Conservation (phyloP, 2,113 vertebrate species). For the Rhinoderma darwinii region DNA sequence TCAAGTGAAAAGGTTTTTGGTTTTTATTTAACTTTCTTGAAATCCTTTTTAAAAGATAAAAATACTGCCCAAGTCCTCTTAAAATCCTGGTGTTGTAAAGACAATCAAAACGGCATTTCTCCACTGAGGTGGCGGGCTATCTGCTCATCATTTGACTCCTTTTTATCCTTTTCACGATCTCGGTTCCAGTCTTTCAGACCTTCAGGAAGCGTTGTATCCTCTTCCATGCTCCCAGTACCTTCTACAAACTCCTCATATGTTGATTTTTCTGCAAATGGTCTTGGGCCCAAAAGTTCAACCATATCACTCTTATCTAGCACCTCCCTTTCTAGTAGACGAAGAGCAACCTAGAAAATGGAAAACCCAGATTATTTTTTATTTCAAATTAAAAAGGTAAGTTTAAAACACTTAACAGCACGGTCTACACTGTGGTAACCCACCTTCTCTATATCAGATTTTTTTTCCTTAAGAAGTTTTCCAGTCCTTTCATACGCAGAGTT, state of each 20-base stretch:
- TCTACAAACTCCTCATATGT: constrained; percentile 97
- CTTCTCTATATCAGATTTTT: constrained; percentile 92
- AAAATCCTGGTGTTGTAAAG: neutral
- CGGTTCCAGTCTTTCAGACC: constrained; percentile 98
- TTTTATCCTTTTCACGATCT: constrained; percentile 80
- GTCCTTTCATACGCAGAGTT: constrained; percentile 84
- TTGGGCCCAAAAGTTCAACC: constrained; percentile 87
- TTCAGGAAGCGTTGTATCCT: constrained; percentile 91
- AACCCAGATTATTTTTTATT: neutral
- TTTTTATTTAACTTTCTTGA: neutral
- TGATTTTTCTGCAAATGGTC: constrained; percentile 93
- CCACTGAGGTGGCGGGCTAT: constrained; percentile 80
- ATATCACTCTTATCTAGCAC: constrained; percentile 95
- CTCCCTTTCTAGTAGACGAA: constrained; percentile 91
- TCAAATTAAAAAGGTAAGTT: neutral
- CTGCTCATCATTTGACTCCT: constrained; percentile 81
- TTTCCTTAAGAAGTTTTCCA: constrained; percentile 79
- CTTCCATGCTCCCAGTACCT: constrained; percentile 91
- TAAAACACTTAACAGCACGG: neutral
- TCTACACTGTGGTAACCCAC: constrained; percentile 66
- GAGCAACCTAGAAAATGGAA: constrained; percentile 82
- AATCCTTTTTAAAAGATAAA: neutral
- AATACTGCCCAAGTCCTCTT: neutral
- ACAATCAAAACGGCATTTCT: constrained; percentile 77
- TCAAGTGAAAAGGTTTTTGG: too few species aligned